Evolutionary conservation across 2,113 vertebrate genomes (phyloP).

Genomic region (Bettongia penicillata): DNA sequence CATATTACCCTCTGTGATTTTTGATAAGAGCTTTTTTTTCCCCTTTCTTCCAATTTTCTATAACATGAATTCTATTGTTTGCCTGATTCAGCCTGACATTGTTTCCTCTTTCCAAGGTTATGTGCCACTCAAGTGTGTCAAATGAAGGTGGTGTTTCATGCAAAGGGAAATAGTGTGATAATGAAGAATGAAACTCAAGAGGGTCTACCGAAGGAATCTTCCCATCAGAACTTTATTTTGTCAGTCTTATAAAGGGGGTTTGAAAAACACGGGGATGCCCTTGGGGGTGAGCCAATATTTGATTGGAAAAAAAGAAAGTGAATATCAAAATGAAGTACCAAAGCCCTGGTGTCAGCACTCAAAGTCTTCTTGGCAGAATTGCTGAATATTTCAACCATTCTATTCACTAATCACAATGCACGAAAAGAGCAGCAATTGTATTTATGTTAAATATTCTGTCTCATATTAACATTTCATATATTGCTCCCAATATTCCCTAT

Average conservation of each 20-base stretch:
- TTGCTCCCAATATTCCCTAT: neutral
- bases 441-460: slow-evolving; percentile 38
- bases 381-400: slow-evolving; percentile 31
- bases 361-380: slow-evolving; percentile 24
- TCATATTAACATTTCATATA: slow-evolving; percentile 30
- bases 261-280: neutral
- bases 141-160: slow-evolving; percentile 42
- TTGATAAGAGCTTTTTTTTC: slow-evolving; percentile 29
- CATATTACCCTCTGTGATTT: slow-evolving; percentile 32
- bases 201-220: neutral
- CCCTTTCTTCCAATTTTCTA: slow-evolving; percentile 42
- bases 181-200: slow-evolving; percentile 52
- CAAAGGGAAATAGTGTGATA: slow-evolving; percentile 30
- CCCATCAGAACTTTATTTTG: slow-evolving; percentile 16
- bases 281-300: neutral
- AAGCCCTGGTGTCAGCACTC: neutral
- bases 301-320: slow-evolving; percentile 10
- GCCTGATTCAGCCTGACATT: neutral
- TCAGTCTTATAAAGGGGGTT: slow-evolving; percentile 22
- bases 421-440: neutral
- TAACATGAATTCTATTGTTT: slow-evolving; percentile 50
- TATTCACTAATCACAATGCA: neutral
- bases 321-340: slow-evolving; percentile 8
- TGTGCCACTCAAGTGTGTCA: neutral
- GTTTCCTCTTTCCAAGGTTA: slow-evolving; percentile 48